phyloP scores from a whole-genome alignment of 1,140 invertebrate species.

The Carposina sasakii region DNA sequence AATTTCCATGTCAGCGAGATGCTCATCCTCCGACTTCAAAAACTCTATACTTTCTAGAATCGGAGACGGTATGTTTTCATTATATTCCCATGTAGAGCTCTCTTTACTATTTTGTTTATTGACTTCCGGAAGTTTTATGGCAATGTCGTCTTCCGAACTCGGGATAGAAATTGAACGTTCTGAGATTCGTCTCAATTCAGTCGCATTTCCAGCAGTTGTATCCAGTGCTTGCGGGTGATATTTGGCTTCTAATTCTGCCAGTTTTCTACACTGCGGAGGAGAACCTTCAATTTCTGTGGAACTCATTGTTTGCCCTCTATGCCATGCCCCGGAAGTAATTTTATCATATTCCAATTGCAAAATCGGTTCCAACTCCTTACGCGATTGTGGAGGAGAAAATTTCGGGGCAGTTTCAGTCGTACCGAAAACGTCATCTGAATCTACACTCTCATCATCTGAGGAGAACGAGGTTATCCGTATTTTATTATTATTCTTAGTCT shows the following conservation, averaged over 20 bases:
- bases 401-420: conserved; percentile 79
- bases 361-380: conserved; percentile 81
- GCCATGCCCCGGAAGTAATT: conserved; percentile 77
- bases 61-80: conserved; percentile 75
- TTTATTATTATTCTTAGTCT: conserved; percentile 76
- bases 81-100: conserved; percentile 75
- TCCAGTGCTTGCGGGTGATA: conserved; percentile 76
- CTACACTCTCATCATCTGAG: conserved; percentile 80
- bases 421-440: conserved; percentile 82
- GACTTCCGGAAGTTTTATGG: conserved; percentile 65
- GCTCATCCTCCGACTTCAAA: conserved; percentile 74
- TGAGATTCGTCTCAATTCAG: conserved; percentile 77
- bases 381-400: conserved; percentile 79
- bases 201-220: conserved; percentile 72
- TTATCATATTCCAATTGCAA: conserved; percentile 79
- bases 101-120: conserved; percentile 67
- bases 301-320: conserved; percentile 81
- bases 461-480: conserved; percentile 81
- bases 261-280: conserved; percentile 76
- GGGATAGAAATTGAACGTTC: conserved; percentile 81
- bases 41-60: conserved; percentile 75
- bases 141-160: conserved; percentile 78
- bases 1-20: conserved; percentile 67
- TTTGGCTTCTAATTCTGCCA: conserved; percentile 74
- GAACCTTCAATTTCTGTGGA: conserved; percentile 82